Conservation (phyloP, 2,797 vertebrate genomes). For the Anguilla obscura region DNA sequence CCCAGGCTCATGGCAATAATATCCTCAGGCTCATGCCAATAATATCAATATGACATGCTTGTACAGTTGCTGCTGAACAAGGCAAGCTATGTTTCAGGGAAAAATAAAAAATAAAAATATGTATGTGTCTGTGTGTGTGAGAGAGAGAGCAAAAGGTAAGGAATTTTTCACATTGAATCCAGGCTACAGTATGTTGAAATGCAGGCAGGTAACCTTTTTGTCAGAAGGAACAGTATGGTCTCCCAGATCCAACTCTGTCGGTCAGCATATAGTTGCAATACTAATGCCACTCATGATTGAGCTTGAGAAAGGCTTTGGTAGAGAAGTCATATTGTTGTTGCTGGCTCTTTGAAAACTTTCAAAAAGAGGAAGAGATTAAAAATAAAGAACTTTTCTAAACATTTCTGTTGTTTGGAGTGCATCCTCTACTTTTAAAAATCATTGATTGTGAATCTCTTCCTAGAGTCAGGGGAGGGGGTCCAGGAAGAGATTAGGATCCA, state of each 20-base stretch:
- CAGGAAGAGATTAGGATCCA: neutral
- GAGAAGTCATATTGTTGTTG: neutral
- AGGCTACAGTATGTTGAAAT: neutral
- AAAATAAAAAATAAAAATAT: no score
- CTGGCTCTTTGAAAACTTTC: neutral
- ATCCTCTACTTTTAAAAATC: neutral
- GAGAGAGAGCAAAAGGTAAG: neutral
- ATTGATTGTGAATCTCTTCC: neutral
- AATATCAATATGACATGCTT: no score
- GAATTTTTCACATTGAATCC: neutral
- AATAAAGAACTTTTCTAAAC: neutral
- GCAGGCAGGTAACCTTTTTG: neutral
- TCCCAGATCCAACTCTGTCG: neutral
- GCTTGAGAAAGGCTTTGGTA: neutral
- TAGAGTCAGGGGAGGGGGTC: neutral
- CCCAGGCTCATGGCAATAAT: no score
- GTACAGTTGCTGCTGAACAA: no score
- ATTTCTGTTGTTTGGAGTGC: neutral
- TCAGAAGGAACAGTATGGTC: neutral
- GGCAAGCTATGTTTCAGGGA: no score
- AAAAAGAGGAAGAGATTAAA: conserved; percentile 3
- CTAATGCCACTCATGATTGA: neutral
- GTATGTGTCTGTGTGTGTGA: no score
- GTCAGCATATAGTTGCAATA: neutral
- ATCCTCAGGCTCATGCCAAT: no score